Conservation (phyloP, 2,797 vertebrate species). For the Macroramphosus scolopax region DNA sequence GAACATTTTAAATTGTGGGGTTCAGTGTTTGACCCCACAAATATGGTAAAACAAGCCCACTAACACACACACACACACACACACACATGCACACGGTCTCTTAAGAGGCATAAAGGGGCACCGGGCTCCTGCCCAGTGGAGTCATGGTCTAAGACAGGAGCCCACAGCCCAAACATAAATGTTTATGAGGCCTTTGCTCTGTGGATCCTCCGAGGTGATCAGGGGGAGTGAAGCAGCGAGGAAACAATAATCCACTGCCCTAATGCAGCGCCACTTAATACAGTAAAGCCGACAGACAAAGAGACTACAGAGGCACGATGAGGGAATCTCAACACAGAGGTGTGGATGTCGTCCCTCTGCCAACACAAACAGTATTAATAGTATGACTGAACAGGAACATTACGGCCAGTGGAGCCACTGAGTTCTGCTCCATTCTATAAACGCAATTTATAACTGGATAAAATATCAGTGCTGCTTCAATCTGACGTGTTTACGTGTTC, state of each 20-base stretch:
- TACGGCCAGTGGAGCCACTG: too few species aligned
- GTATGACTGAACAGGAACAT: not conserved
- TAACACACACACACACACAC: slow-evolving; percentile 25
- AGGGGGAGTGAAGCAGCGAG: slow-evolving; percentile 65
- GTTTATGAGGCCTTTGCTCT: slow-evolving; percentile 80
- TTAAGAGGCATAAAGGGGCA: slow-evolving; percentile 77
- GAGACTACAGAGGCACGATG: slow-evolving; percentile 43
- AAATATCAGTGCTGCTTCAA: too few species aligned
- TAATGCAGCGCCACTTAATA: slow-evolving; percentile 75
- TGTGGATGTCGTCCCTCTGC: slow-evolving; percentile 42
- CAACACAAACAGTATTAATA: slow-evolving; percentile 40
- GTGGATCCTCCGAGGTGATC: slow-evolving; percentile 73
- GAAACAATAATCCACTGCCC: slow-evolving; percentile 66
- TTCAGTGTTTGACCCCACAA: too few species aligned
- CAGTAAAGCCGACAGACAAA: slow-evolving; percentile 56
- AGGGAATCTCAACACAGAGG: slow-evolving; percentile 54
- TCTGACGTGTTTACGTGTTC: too few species aligned
- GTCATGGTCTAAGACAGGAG: slow-evolving; percentile 63
- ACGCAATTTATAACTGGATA: too few species aligned
- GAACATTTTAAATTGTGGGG: too few species aligned
- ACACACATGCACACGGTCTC: slow-evolving; percentile 53
- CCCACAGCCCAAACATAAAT: slow-evolving; percentile 72
- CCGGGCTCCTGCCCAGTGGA: slow-evolving; percentile 57
- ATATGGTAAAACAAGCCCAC: too few species aligned
- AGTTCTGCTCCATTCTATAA: too few species aligned